phyloP scores from a whole-genome alignment of 2,888 invertebrate species.

The Stegana nigrithorax region DNA sequence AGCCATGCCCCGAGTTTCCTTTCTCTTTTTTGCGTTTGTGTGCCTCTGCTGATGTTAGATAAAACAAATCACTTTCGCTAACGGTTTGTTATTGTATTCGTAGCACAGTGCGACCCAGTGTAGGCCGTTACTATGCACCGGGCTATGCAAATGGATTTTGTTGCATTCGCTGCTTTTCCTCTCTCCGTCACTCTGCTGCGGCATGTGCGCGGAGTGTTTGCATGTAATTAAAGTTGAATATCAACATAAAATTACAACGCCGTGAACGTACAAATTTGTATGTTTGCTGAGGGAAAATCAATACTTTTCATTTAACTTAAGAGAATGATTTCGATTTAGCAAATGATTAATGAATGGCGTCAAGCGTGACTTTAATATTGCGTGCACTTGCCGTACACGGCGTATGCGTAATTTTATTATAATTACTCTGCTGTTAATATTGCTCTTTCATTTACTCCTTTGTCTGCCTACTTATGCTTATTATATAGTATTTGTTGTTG shows the following conservation, averaged over 20 bases:
- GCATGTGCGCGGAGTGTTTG: too few species aligned
- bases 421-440: slow-evolving; percentile 7
- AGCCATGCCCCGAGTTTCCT: too few species aligned
- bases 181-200: too few species aligned
- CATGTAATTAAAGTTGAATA: slow-evolving; percentile 4
- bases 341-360: slow-evolving; percentile 13
- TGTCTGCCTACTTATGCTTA: too few species aligned
- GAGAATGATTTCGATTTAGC: too few species aligned
- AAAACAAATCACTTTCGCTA: slow-evolving; percentile 15
- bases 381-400: neutral
- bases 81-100: neutral
- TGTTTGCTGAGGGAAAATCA: neutral
- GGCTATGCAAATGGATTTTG: too few species aligned
- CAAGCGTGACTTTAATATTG: slow-evolving; percentile 14
- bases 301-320: too few species aligned
- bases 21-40: neutral
- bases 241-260: slow-evolving; percentile 3
- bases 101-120: too few species aligned
- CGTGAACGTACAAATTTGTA: neutral
- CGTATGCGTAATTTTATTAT: slow-evolving; percentile 7
- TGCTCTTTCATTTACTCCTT: too few species aligned
- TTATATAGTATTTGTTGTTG: too few species aligned
- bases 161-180: too few species aligned
- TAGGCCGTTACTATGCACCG: too few species aligned
- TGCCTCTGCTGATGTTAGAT: slow-evolving; percentile 4